phyloP scores from a whole-genome alignment of 2,797 vertebrate genomes.

The Dryobates pubescens region DNA sequence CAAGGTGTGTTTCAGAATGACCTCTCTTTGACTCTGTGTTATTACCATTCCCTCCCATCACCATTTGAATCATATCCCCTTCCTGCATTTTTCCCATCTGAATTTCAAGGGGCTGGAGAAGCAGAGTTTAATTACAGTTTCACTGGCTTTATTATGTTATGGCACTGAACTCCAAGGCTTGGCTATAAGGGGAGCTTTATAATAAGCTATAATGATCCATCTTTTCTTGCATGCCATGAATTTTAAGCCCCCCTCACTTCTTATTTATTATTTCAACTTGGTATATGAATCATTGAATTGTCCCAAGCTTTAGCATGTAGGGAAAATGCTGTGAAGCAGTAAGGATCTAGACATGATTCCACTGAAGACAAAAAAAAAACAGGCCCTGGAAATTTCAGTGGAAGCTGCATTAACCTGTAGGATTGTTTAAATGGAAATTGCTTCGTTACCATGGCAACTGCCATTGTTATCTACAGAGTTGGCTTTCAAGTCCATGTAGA shows the following conservation, averaged over 20 bases:
- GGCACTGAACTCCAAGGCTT: constrained; percentile 6
- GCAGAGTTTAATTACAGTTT: constrained; percentile 22
- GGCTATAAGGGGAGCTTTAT: background rate
- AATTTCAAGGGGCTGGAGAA: constrained; percentile 4
- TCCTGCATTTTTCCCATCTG: constrained; percentile 16
- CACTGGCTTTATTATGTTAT: constrained; percentile 1
- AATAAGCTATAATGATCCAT: background rate
- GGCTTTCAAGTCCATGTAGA: background rate
- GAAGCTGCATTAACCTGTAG: background rate
- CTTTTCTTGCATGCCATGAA: background rate
- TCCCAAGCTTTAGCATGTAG: background rate
- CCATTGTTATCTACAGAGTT: background rate
- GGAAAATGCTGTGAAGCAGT: background rate
- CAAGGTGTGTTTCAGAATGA: constrained; percentile 35
- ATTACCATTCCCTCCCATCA: constrained; percentile 23
- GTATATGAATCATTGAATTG: constrained; percentile 1
- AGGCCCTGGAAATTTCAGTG: background rate
- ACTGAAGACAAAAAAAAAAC: background rate
- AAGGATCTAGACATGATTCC: background rate
- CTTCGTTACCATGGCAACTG: background rate
- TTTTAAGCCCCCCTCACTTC: background rate
- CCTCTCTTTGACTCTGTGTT: background rate
- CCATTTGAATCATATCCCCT: constrained; percentile 13
- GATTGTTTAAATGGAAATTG: background rate
- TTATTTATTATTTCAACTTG: constrained; percentile 24